These are phyloP conservation scores for Epinephelus lanceolatus DNA, from an alignment of 2,113 vertebrate genomes.

Conservation along the genomic window DNA sequence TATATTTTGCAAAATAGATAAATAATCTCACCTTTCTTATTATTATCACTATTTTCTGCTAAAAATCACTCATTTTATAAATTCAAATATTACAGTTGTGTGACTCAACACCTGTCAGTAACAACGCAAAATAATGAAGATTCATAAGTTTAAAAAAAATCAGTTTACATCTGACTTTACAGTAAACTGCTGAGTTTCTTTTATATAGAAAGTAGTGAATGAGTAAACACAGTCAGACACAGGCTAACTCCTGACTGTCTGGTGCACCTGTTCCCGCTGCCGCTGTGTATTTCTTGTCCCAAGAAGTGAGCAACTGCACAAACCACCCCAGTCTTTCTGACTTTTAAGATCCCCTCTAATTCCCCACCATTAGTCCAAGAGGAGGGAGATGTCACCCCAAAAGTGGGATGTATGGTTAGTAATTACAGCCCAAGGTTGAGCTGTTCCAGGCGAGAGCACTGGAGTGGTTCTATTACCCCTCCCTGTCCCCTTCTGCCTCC, in stretches of 20 bases:
- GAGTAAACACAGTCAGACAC: conserved; percentile 4
- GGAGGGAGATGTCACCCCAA: conserved; percentile 84
- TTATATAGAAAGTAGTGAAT: not conserved
- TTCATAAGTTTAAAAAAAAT: not conserved
- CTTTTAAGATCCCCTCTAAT: conserved; percentile 81
- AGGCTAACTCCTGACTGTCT: conserved; percentile 23
- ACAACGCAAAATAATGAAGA: not conserved
- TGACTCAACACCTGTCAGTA: not conserved
- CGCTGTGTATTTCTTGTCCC: conserved; percentile 55
- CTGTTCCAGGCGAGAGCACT: conserved; percentile 83
- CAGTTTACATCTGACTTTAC: not conserved
- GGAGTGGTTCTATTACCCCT: conserved; percentile 79
- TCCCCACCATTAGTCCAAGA: conserved; percentile 80
- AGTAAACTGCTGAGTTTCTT: not conserved
- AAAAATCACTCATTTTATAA: not conserved
- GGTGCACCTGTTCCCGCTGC: conserved; percentile 60
- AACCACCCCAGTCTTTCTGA: conserved; percentile 42
- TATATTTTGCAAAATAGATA: not conserved
- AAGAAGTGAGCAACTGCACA: conserved; percentile 53
- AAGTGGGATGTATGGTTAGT: conserved; percentile 89
- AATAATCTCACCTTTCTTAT: not conserved
- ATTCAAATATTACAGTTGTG: conserved; percentile 1
- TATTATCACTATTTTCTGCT: not conserved
- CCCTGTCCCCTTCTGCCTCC: conserved; percentile 58
- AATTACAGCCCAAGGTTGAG: conserved; percentile 85